Base-by-base conservation (phyloP, 2,113 vertebrate species). In the Pteruthius melanotis region DNA sequence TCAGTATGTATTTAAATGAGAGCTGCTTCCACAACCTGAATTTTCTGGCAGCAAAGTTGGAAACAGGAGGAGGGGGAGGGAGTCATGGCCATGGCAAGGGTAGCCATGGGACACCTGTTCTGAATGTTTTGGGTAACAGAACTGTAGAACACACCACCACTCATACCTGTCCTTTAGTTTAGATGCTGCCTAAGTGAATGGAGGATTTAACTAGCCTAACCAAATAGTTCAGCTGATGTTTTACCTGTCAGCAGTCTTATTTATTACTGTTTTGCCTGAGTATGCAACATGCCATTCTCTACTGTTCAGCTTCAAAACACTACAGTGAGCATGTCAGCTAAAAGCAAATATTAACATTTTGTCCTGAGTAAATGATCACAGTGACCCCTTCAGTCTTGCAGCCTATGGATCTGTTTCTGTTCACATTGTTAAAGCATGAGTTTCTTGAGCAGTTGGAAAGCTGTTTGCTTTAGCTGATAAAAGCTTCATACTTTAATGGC, bases 391-490 rank as follows among this genome's bases (percentile, higher is more conserved):
- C n/a, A n/a, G 64, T 65, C 71, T 72, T 59, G 16, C 19, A 72
- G 37, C n/a, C 70, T 60, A 7, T 44, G 53, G 40, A 52, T 76
- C 71, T 86, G 33, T 69, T 92, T 80, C 86, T 92, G 37, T 57
- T 80, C 57, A 22, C 57, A 11, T 44, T 82, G 56, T 63, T 88
- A 68, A 70, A 60, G 13, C 8, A 7, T 23, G 45, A 72, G 13
- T 80, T 95, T 94, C 63, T 76, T 57, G 63, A 65, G 45, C 37
- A 90, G 68, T 8, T 95, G 71, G 45, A 69, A 91, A 82, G 45
- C 69, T 91, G 42, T 89, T 89, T 89, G 81, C 24, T 77, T 94
- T 81, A 89, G 64, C 72, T 87, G 64, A 81, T 93, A 76, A 26
- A 52, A 63, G 52, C 37, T 65, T 91, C 54, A 31, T 78, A 28